Percentiles rank a stretch among this genome's conserved stretches.
Evolutionary conservation across 2,888 invertebrate genomes (phyloP).

Genomic region (Drosophila anomelani): DNA sequence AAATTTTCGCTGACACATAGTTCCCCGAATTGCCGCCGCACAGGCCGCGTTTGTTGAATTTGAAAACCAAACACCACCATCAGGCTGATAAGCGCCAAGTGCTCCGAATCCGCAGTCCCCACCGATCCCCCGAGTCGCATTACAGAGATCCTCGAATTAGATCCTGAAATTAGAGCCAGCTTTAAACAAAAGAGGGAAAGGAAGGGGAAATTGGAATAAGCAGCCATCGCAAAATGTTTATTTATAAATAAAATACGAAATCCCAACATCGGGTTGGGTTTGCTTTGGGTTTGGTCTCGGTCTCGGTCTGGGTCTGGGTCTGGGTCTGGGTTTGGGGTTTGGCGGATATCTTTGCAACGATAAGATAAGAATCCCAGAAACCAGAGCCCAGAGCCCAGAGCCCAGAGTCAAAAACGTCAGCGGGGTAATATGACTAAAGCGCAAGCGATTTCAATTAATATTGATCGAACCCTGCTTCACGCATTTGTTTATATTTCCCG

Average conservation of each 20-base stretch:
- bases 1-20: slow-evolving; percentile 29
- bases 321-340: not conserved
- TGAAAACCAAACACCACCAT: slow-evolving; percentile 16
- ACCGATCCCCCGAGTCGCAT: slow-evolving; percentile 5
- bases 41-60: slow-evolving; percentile 6
- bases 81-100: not conserved
- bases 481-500: slow-evolving; percentile 42
- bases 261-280: not conserved
- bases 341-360: slow-evolving; percentile 24
- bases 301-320: not conserved
- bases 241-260: slow-evolving; percentile 45
- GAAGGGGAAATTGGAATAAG: not conserved
- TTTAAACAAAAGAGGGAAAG: not conserved
- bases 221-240: slow-evolving; percentile 31
- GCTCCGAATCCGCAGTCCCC: not conserved
- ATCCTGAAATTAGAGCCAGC: not conserved
- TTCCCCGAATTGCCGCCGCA: slow-evolving; percentile 22
- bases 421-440: slow-evolving; percentile 25
- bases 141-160: slow-evolving; percentile 15
- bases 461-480: slow-evolving; percentile 15
- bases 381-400: not conserved
- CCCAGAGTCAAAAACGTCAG: slow-evolving; percentile 9
- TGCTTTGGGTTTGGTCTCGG: not conserved
- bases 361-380: slow-evolving; percentile 25
- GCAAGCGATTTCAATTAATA: slow-evolving; percentile 35